Evolutionary conservation across 2,113 vertebrate species (phyloP), one percentile per base, ranked within the genome.

Genomic region (Centropus bengalensis): DNA sequence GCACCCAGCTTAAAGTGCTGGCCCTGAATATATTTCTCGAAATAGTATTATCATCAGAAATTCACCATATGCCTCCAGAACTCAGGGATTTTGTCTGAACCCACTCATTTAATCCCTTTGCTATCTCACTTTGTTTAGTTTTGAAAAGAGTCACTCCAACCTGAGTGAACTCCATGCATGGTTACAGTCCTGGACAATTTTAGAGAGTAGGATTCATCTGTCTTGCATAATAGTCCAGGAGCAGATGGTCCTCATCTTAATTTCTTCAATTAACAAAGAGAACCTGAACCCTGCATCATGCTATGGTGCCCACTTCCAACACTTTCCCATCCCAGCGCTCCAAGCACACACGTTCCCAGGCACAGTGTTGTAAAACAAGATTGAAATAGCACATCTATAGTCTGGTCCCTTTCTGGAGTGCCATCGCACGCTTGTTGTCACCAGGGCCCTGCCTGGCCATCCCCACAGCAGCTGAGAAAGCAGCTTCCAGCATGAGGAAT

Each of bases 231-330:
- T 52, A 44, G 91, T 23, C 30, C 56, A 76, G 23, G 47, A 10
- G 30, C 9, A 36, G 32, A 16, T 12, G 10, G 6, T 52, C 32
- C 33, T 67, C 15, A 13, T 27, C 69, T 79, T 69, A 30, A 18
- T 67, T 63, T 54, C 70, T 56, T 22, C 71, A 66, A 8, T 17
- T 73, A 81, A 18, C 45, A 77, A 70, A 85, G 33, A 75, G 27
- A 22, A 79, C 66, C 23, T 21, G 44, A 86, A 10, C 58, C 60
- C 23, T 67, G 33, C 73, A 54, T 14, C 56, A 9, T 45, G 33
- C 5, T n/a, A 7, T 28, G 77, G 30, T 1, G 0, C 6, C 32
- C 42, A 16, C 58, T 30, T 49, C n/a, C 68, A 73, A 3, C 1
- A 0, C 24, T 45, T 32, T 40, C n/a, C 68, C 55, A 36, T 7